A percentile compares a stretch with the other conserved stretches of the same genome.
phyloP scores from a whole-genome alignment of 2,113 vertebrate genomes.

The Plotosus lineatus region DNA sequence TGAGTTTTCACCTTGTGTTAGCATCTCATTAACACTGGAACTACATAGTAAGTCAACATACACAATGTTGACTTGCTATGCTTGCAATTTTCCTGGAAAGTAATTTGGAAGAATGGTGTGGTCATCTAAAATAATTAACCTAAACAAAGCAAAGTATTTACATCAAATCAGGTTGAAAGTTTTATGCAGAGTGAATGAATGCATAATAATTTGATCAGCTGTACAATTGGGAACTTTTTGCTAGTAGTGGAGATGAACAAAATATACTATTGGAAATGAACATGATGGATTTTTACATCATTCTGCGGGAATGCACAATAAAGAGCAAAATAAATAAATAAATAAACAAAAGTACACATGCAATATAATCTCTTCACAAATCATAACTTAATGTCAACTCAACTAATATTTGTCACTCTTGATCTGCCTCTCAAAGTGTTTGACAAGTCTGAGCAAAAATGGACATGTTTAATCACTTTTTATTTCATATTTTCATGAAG shows the following conservation, averaged over 20 bases:
- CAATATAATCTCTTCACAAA: not conserved
- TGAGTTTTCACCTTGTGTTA: slow-evolving; percentile 60
- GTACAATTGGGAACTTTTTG: not conserved
- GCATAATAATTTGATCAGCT: not conserved
- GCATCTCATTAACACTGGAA: slow-evolving; percentile 19
- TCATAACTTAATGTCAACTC: not conserved
- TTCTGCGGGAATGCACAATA: not conserved
- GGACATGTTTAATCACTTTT: not conserved
- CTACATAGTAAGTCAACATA: not conserved
- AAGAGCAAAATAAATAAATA: not conserved
- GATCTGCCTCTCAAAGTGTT: not conserved
- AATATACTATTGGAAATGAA: no score
- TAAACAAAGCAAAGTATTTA: not conserved
- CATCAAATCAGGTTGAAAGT: not conserved
- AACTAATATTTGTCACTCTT: not conserved
- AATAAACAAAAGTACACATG: not conserved
- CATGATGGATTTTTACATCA: not conserved
- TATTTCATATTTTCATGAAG: not conserved
- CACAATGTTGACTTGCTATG: not conserved
- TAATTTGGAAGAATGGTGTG: no score
- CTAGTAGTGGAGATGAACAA: not conserved
- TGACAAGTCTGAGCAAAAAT: not conserved
- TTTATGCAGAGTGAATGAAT: not conserved
- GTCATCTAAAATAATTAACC: not conserved
- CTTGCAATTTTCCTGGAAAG: not conserved